Conservation (phyloP, 2,113 vertebrate genomes). For the Ceuthmochares aereus region DNA sequence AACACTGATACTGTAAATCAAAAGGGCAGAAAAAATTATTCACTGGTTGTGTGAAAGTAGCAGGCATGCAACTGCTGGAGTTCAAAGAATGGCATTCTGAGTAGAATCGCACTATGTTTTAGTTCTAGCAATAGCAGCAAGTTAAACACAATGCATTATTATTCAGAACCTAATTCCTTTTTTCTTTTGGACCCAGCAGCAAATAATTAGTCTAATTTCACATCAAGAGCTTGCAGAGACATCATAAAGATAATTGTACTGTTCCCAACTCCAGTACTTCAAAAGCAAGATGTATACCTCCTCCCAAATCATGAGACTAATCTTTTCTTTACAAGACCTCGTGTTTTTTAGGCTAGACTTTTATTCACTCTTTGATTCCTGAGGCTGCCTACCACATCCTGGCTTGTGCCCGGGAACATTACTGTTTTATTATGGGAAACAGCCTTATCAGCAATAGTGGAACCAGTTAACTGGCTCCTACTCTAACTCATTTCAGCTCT, state of each 20-base stretch:
- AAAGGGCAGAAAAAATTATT: accelerated
- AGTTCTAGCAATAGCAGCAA: not conserved
- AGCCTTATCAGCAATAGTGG: accelerated
- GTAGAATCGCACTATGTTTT: not conserved
- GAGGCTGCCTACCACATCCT: not conserved
- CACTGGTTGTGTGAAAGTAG: accelerated
- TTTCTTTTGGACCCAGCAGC: not conserved
- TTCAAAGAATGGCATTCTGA: accelerated
- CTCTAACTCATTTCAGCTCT: not conserved
- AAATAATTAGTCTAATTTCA: not conserved
- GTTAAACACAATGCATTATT: accelerated
- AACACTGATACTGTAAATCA: accelerated
- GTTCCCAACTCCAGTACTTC: not conserved
- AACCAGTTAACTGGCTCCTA: not conserved
- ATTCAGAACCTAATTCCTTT: not conserved
- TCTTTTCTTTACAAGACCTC: not conserved
- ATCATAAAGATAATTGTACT: not conserved
- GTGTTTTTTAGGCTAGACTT: not conserved
- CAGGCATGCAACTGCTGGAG: accelerated
- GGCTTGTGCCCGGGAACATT: not conserved
- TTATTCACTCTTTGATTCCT: not conserved
- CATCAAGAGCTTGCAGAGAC: not conserved
- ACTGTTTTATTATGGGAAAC: not conserved
- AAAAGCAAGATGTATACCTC: not conserved
- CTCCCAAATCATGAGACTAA: not conserved